A percentile compares a stretch with the other conserved stretches of the same genome.
Conservation (phyloP, 1,140 invertebrate species). For the Pseudomyrmex dendroicus region DNA sequence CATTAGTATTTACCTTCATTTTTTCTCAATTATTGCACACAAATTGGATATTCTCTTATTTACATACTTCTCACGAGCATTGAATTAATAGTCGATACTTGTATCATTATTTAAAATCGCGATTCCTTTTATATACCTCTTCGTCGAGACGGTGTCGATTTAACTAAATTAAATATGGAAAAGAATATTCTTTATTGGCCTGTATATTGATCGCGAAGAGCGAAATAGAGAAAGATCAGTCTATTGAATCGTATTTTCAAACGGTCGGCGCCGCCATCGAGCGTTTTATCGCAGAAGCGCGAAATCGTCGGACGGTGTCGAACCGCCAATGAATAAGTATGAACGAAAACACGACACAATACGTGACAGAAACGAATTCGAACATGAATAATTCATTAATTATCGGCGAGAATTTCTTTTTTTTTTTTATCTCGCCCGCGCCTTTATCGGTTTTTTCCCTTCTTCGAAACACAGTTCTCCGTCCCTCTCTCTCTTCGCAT, state of each 20-base stretch:
- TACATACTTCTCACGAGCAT: too few relatives aligned
- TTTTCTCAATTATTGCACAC: background rate
- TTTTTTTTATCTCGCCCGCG: constrained; percentile 31
- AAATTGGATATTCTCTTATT: background rate
- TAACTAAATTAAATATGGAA: constrained; percentile 20
- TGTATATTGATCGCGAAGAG: constrained; percentile 15
- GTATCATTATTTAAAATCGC: constrained; percentile 11
- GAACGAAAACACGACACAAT: constrained; percentile 51
- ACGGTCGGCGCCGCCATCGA: background rate
- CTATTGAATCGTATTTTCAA: constrained; percentile 52
- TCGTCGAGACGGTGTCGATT: background rate
- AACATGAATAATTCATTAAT: constrained; percentile 54
- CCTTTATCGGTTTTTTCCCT: constrained; percentile 40
- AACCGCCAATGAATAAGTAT: constrained; percentile 51
- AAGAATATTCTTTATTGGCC: constrained; percentile 18
- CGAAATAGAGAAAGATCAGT: constrained; percentile 27
- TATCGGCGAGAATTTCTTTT: constrained; percentile 34
- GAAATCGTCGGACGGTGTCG: constrained; percentile 32
- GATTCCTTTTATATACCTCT: constrained; percentile 15
- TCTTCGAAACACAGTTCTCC: background rate
- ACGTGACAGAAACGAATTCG: constrained; percentile 53
- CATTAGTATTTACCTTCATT: background rate
- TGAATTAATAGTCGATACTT: background rate
- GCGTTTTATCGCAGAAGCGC: constrained; percentile 44
- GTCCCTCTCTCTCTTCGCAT: constrained; percentile 24